A percentile compares a stretch with the other conserved stretches of the same genome.
These are phyloP conservation scores for Sander lucioperca DNA, from an alignment of 2,113 vertebrate species.

Conservation along the genomic window DNA sequence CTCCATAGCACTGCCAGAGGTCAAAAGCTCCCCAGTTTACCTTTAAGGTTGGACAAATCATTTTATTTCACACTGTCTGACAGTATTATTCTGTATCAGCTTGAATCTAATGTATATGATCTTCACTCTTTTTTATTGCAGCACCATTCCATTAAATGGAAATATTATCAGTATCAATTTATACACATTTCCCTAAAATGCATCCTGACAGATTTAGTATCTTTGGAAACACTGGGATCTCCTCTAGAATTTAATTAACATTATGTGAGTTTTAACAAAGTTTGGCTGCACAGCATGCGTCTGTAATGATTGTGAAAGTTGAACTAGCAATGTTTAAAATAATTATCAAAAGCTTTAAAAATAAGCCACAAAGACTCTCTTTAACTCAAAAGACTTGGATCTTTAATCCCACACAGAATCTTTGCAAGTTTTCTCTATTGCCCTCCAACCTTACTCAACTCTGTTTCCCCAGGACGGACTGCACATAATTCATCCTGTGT, in stretches of 20 bases:
- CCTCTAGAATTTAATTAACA: neutral
- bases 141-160: neutral
- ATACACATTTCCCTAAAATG: neutral
- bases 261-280: conserved; percentile 1
- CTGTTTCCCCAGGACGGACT: conserved; percentile 7
- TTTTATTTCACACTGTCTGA: neutral
- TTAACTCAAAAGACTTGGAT: neutral
- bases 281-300: neutral
- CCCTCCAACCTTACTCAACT: conserved; percentile 7
- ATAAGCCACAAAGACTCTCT: conserved; percentile 7
- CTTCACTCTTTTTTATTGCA: neutral
- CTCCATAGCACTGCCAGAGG: neutral
- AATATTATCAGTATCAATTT: conserved; percentile 7
- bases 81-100: neutral
- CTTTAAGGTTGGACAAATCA: neutral
- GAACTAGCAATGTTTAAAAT: neutral
- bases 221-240: conserved; percentile 1
- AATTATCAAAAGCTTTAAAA: conserved; percentile 16
- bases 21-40: neutral
- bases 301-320: neutral
- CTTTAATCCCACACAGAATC: conserved; percentile 23
- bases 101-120: neutral
- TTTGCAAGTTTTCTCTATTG: conserved; percentile 21
- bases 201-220: neutral
- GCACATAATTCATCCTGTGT: conserved; percentile 70